These are phyloP conservation scores for Pemphredon lugubris DNA, from an alignment of 2,888 invertebrate genomes.

Conservation along the genomic window DNA sequence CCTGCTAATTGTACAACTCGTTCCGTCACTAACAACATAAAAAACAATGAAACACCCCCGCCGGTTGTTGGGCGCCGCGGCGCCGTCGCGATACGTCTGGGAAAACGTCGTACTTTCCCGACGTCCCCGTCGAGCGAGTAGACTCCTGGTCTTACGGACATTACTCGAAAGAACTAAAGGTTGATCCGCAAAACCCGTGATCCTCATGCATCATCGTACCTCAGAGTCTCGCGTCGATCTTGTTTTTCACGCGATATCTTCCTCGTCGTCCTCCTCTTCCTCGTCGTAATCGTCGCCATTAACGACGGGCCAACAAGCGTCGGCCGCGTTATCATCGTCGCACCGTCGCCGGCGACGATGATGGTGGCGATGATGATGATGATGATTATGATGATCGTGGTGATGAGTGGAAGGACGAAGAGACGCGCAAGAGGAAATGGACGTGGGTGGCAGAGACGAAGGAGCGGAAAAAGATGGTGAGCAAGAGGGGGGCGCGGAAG, in stretches of 20 bases:
- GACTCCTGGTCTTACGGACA: no score
- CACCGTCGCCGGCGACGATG: slow-evolving; percentile 36
- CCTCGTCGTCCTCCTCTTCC: slow-evolving; percentile 48
- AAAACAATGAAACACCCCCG: no score
- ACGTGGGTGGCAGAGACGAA: not conserved
- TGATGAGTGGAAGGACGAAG: slow-evolving; percentile 13
- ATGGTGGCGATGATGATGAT: slow-evolving; percentile 20
- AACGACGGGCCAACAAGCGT: slow-evolving; percentile 39
- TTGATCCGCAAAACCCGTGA: not conserved
- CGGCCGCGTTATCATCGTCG: slow-evolving; percentile 33
- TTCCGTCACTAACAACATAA: no score
- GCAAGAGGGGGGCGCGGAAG: slow-evolving; percentile 1
- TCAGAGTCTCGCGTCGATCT: slow-evolving; percentile 6
- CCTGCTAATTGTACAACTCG: not conserved
- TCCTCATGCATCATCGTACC: slow-evolving; percentile 18
- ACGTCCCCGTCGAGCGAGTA: not conserved
- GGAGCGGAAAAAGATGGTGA: not conserved
- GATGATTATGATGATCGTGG: slow-evolving; percentile 10
- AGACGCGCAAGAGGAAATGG: slow-evolving; percentile 4
- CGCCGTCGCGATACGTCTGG: no score
- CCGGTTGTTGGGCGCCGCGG: no score
- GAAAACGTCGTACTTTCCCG: slow-evolving; percentile 1
- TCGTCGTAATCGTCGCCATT: slow-evolving; percentile 58
- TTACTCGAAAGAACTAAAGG: not conserved
- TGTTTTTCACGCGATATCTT: slow-evolving; percentile 34